Evolutionary conservation across 2,888 invertebrate species (phyloP), one percentile per base, ranked within the genome.

Genomic region (Eristalis tenax): DNA sequence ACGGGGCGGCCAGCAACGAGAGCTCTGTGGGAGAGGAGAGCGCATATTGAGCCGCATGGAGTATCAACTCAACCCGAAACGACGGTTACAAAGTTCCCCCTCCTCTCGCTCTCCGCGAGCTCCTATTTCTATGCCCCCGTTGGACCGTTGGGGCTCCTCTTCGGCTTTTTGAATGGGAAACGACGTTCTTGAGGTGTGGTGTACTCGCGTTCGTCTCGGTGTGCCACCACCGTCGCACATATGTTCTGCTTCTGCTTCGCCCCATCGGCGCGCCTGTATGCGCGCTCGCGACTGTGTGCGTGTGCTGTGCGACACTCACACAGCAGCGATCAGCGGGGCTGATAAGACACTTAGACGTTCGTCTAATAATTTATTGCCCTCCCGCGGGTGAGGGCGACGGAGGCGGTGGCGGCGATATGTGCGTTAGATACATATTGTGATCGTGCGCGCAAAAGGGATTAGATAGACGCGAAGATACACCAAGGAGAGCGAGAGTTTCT

Each of bases 151-250:
- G 66, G 59, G 50, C 22, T 69, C 23, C 64, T 77, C 32, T 69
- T 77, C 65, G 69, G 63, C 35, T 70, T 86, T 76, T 81, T 74
- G 69, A 81, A 78, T 59, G 65, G 35, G 61, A 61, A 77, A 87
- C 83, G 83, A 71, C 83, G 83, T 71, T 74, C 82, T 65, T 73
- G 85, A 86, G 86, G 86, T 82, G 86, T 78, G 86, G 86, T 86
- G 73, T 70, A 82, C 86, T 65, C 57, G 8, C 50, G 18, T 6
- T n/a, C 43, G 35, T 35, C 35, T 43, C 28, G 28, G 4, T 28
- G 28, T 63, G 43, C 56, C 71, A 59, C 79, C 65, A 61, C 75
- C 64, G 69, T 50, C 66, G 28, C 26, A 68, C 32, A 84, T 61
- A 61, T 23, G 43, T 32, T 63, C 43, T 32, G 8, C 26, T 1